These are phyloP conservation scores for Pocillopora grandis DNA, from an alignment of 92 coral and sea anemone genomes.

Conservation along the genomic window DNA sequence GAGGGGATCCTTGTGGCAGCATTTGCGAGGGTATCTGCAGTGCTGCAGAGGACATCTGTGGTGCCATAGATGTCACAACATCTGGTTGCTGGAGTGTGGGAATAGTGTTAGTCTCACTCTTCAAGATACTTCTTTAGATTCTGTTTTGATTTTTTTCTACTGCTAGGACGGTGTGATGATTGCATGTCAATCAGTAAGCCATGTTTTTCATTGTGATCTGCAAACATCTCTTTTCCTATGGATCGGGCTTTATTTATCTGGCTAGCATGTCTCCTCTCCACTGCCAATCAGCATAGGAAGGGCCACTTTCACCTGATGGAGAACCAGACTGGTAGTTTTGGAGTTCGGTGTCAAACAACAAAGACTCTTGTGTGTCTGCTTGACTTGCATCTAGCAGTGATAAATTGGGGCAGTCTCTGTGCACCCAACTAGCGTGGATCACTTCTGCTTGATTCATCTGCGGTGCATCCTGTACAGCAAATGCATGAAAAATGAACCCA, in stretches of 20 bases:
- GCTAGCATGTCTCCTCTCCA: conserved; percentile 17
- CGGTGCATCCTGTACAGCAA: conserved; percentile 47
- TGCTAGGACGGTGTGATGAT: conserved; percentile 38
- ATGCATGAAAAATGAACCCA: conserved; percentile 71
- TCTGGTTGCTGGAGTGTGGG: conserved; percentile 12
- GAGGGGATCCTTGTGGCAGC: background rate
- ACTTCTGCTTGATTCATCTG: conserved; percentile 68
- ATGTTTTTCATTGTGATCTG: background rate
- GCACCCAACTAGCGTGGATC: conserved; percentile 65
- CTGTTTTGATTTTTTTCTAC: conserved; percentile 27
- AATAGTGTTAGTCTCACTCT: conserved; percentile 3
- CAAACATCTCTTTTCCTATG: conserved; percentile 53
- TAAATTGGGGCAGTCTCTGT: conserved; percentile 55
- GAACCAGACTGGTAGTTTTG: conserved; percentile 40
- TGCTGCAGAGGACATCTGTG: conserved; percentile 28
- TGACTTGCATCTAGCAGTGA: conserved; percentile 67
- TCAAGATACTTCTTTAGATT: conserved; percentile 22
- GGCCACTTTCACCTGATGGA: conserved; percentile 47
- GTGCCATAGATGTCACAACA: background rate
- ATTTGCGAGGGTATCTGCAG: conserved; percentile 27
- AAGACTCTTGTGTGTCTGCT: conserved; percentile 46
- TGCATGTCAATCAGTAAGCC: conserved; percentile 25
- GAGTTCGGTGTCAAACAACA: conserved; percentile 56
- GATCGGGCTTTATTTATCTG: conserved; percentile 38
- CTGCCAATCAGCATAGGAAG: conserved; percentile 40